Evolutionary conservation across 2,797 vertebrate genomes (phyloP).

Genomic region (Lepidocolaptes lacrymiger): DNA sequence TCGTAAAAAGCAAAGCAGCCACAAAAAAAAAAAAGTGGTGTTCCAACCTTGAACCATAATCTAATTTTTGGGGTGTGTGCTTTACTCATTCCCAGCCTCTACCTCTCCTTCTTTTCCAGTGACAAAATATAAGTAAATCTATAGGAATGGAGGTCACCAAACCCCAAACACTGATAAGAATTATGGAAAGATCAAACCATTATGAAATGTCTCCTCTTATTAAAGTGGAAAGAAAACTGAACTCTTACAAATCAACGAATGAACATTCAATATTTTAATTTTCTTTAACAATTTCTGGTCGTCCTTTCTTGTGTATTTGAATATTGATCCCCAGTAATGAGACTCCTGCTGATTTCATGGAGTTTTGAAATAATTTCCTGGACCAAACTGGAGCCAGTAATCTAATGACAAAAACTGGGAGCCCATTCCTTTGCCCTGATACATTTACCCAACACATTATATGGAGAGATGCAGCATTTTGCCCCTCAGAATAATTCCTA

Average conservation of each 20-base stretch:
- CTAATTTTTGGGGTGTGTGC: rapidly evolving
- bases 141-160: not conserved
- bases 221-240: not conserved
- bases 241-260: not conserved
- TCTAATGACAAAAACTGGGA: constrained; percentile 23
- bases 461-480: constrained; percentile 14
- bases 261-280: not conserved
- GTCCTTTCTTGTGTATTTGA: not conserved
- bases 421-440: constrained; percentile 39
- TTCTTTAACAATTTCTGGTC: not conserved
- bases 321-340: not conserved
- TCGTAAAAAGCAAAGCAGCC: not conserved
- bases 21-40: not conserved
- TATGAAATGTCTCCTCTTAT: not conserved
- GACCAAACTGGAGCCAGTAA: not conserved
- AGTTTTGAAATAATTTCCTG: not conserved
- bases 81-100: rapidly evolving
- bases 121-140: not conserved
- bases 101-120: not conserved
- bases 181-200: not conserved
- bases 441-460: not conserved
- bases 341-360: not conserved
- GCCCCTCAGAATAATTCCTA: constrained; percentile 19
- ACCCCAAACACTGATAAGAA: not conserved
- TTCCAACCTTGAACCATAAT: not conserved